Conservation (phyloP, 37 sponge, comb jelly and placozoan genomes). For the Mnemiopsis leidyi region DNA sequence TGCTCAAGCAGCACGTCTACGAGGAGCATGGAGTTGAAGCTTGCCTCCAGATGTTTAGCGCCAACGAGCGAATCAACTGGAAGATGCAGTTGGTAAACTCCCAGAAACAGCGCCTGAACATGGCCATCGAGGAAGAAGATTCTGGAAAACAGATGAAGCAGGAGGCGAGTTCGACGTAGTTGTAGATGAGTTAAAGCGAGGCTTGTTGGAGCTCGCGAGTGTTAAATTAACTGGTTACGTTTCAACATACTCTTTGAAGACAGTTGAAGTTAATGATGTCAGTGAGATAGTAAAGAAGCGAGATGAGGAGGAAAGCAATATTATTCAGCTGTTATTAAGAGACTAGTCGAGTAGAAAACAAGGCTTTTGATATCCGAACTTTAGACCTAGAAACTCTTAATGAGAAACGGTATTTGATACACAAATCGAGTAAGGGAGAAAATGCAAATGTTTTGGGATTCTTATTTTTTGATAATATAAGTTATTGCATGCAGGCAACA, state of each 20-base stretch:
- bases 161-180: slow-evolving; percentile 54
- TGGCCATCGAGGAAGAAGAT: slow-evolving; percentile 35
- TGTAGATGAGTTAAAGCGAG: not conserved
- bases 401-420: not conserved
- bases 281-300: not conserved
- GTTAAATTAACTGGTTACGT: not conserved
- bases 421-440: not conserved
- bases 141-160: slow-evolving; percentile 43
- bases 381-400: not conserved
- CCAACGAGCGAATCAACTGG: slow-evolving; percentile 63
- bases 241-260: not conserved
- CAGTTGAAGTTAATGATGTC: not conserved
- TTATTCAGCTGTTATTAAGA: not conserved
- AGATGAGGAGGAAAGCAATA: not conserved
- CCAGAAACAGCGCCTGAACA: slow-evolving; percentile 48
- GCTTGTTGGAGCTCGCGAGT: not conserved
- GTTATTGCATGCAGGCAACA: not conserved
- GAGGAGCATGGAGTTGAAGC: slow-evolving; percentile 63
- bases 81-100: slow-evolving; percentile 64
- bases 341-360: not conserved
- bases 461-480: not conserved
- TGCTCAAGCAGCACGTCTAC: slow-evolving; percentile 57
- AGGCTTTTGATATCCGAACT: not conserved
- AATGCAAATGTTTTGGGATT: not conserved
- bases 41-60: slow-evolving; percentile 60